Percentiles rank a stretch among this genome's conserved stretches.
Conservation (phyloP, 2,797 vertebrate species). For the Thripadectes ignobilis region DNA sequence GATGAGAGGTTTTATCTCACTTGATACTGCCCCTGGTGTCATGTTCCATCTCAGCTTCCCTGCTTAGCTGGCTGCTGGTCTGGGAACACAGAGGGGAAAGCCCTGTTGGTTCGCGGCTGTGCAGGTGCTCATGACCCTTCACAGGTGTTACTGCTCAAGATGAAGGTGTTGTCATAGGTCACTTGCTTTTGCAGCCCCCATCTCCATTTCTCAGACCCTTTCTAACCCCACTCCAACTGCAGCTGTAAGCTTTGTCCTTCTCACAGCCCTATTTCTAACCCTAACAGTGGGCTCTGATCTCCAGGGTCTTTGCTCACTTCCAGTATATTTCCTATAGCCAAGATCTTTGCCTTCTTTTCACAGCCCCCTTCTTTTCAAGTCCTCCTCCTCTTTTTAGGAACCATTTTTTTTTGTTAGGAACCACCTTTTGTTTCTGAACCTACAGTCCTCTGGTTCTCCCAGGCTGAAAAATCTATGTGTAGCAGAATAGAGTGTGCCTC, state of each 20-base stretch:
- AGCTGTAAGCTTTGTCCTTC: not conserved
- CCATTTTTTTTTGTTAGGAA: not conserved
- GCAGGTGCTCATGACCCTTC: not conserved
- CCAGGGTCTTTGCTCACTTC: not conserved
- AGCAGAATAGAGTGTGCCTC: not conserved
- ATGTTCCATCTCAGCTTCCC: not conserved
- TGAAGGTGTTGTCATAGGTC: not conserved
- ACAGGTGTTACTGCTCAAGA: not conserved
- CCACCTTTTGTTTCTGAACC: not conserved
- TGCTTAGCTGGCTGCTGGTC: not conserved
- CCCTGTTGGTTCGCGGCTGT: not conserved
- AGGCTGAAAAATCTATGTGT: not conserved
- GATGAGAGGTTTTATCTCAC: not conserved
- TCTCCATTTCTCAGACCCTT: not conserved
- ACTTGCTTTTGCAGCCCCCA: not conserved
- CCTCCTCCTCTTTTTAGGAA: not conserved
- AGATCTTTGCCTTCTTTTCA: not conserved
- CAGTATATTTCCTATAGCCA: not conserved
- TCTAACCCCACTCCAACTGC: not conserved
- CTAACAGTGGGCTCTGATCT: not conserved
- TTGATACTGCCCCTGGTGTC: not conserved
- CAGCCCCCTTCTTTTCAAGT: not conserved
- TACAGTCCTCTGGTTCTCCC: not conserved
- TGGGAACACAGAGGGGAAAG: not conserved
- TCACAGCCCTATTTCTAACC: not conserved